Conservation (phyloP, 2,888 invertebrate genomes). For the Poecilus cupreus region DNA sequence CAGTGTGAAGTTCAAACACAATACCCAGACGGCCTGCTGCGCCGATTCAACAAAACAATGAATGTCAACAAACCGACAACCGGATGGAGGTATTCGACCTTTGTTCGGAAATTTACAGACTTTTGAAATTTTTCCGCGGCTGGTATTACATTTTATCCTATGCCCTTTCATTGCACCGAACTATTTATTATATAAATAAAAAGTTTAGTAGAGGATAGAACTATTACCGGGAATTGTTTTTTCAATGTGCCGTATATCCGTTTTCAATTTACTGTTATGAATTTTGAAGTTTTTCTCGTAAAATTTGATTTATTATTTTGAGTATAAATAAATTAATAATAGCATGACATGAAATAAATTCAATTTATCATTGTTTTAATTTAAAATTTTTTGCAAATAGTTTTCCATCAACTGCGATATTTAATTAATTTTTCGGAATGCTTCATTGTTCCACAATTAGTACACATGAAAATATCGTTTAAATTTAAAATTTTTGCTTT, state of each 20-base stretch:
- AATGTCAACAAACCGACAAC: conserved; percentile 36
- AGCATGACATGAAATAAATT: background rate
- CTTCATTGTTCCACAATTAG: background rate
- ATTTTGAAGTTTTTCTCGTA: background rate
- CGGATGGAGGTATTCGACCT: conserved; percentile 34
- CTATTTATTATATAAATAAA: background rate
- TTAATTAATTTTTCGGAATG: conserved; percentile 24
- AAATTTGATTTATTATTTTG: conserved; percentile 29
- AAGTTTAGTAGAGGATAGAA: background rate
- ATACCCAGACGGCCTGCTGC: background rate
- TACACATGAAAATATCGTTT: background rate
- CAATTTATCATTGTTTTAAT: conserved; percentile 27
- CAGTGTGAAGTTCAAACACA: background rate
- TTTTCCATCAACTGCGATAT: background rate
- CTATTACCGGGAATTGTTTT: background rate
- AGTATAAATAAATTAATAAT: conserved; percentile 13
- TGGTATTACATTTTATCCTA: background rate
- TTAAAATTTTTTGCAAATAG: conserved; percentile 5
- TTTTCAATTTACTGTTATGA: conserved; percentile 11
- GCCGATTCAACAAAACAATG: conserved; percentile 40
- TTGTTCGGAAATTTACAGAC: conserved; percentile 22
- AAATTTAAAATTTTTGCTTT: no score
- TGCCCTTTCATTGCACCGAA: background rate
- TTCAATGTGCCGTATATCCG: background rate
- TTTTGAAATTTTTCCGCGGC: background rate